These are phyloP conservation scores for Gymnodraco acuticeps DNA, from an alignment of 2,797 vertebrate genomes.

Conservation along the genomic window DNA sequence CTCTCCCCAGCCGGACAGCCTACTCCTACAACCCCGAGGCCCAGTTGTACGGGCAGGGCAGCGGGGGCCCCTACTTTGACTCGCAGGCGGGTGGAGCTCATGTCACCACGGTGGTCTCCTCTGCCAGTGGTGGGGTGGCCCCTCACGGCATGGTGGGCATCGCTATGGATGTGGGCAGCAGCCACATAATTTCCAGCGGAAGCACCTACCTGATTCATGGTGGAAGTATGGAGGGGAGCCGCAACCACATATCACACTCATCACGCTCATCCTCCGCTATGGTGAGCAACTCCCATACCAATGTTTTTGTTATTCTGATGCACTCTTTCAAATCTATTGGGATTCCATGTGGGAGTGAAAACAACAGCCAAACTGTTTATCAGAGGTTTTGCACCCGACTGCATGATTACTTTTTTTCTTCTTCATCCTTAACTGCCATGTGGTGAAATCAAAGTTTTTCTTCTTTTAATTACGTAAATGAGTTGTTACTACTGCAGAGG, in stretches of 20 bases:
- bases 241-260: conserved; percentile 93
- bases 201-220: conserved; percentile 97
- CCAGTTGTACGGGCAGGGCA: conserved; percentile 92
- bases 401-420: neutral
- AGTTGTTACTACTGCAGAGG: conserved; percentile 1
- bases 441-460: neutral
- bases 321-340: neutral
- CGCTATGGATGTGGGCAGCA: conserved; percentile 93
- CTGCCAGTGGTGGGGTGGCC: conserved; percentile 88
- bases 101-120: conserved; percentile 94
- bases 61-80: conserved; percentile 93
- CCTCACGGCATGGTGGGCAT: conserved; percentile 97
- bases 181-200: conserved; percentile 94
- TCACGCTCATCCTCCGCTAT: conserved; percentile 97
- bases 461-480: neutral
- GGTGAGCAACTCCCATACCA: conserved; percentile 82
- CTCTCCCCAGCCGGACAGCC: conserved; percentile 86
- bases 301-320: conserved; percentile 3
- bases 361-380: neutral
- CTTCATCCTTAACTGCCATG: conserved; percentile 1
- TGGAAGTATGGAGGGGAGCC: conserved; percentile 90
- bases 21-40: conserved; percentile 95
- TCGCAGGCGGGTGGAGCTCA: conserved; percentile 89
- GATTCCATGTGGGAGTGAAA: neutral
- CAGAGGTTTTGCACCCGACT: neutral